Evolutionary conservation across 2,888 invertebrate genomes (phyloP).

Genomic region (Hipparchia semele): DNA sequence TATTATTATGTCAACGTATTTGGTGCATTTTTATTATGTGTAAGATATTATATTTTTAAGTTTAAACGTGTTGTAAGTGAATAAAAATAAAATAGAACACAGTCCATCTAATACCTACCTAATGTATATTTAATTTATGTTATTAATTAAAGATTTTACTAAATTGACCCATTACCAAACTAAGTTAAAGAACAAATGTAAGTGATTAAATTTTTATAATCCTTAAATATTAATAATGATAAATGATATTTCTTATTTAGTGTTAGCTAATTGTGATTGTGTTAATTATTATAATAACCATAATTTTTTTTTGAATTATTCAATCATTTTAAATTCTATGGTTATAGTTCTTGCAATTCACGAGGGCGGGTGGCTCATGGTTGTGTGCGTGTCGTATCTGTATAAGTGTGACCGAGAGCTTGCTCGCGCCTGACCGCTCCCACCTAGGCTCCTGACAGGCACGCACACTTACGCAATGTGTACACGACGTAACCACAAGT

Average conservation of each 20-base stretch:
- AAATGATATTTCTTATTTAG: slow-evolving; percentile 3
- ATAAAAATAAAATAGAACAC: slow-evolving; percentile 11
- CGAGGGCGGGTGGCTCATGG: too few species aligned
- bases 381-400: too few species aligned
- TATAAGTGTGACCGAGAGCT: too few species aligned
- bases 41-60: slow-evolving; percentile 12
- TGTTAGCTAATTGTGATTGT: slow-evolving; percentile 17
- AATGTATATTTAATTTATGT: background rate
- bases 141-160: background rate
- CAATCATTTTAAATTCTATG: too few species aligned
- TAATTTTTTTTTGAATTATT: too few species aligned
- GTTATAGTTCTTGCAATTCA: too few species aligned
- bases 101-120: background rate
- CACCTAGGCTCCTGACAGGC: too few species aligned
- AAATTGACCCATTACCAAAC: slow-evolving; percentile 16
- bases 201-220: background rate
- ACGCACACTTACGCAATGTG: too few species aligned
- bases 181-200: slow-evolving; percentile 18
- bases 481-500: too few species aligned
- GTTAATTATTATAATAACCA: slow-evolving; percentile 6
- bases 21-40: slow-evolving; percentile 21
- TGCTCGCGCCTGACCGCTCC: too few species aligned
- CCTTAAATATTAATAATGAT: background rate
- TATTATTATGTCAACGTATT: background rate
- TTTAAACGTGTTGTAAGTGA: slow-evolving; percentile 1